These are phyloP conservation scores for Epinotia brunnichana DNA, from an alignment of 2,888 invertebrate species.

Conservation along the genomic window DNA sequence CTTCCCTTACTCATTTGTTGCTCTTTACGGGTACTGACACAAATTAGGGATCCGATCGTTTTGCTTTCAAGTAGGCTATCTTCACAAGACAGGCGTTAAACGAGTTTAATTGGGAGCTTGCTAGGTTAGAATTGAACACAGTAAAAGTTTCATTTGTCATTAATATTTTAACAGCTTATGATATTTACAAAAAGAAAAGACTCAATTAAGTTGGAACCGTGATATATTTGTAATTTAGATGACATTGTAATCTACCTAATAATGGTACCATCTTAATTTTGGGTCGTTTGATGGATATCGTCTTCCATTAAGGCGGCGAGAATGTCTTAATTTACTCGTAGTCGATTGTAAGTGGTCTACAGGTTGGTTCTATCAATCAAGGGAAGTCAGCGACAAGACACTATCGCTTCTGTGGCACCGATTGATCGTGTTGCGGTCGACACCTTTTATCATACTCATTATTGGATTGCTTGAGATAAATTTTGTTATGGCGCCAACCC, in stretches of 20 bases:
- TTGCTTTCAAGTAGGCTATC: background rate
- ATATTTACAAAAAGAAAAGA: background rate
- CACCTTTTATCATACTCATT: slow-evolving; percentile 73
- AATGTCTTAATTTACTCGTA: slow-evolving; percentile 73
- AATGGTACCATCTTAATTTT: slow-evolving; percentile 62
- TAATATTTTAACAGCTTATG: background rate
- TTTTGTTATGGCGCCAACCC: slow-evolving; percentile 29
- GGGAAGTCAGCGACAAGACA: slow-evolving; percentile 52
- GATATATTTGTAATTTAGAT: slow-evolving; percentile 36
- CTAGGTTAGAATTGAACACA: background rate
- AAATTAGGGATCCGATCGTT: background rate
- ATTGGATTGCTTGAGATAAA: slow-evolving; percentile 50
- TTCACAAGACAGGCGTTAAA: background rate
- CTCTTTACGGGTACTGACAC: slow-evolving; percentile 6
- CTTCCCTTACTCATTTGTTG: slow-evolving; percentile 11
- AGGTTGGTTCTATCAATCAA: slow-evolving; percentile 74
- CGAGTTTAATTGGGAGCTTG: background rate
- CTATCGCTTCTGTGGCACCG: slow-evolving; percentile 72
- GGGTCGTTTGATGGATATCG: slow-evolving; percentile 72
- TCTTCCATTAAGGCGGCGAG: slow-evolving; percentile 70
- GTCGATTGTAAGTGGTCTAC: slow-evolving; percentile 68
- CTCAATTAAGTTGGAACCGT: background rate
- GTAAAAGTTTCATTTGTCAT: background rate
- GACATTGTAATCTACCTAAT: slow-evolving; percentile 36
- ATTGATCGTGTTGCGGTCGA: slow-evolving; percentile 69